Base-by-base conservation (phyloP, 1,140 invertebrate genomes). In the Oncopodura yosiiana region DNA sequence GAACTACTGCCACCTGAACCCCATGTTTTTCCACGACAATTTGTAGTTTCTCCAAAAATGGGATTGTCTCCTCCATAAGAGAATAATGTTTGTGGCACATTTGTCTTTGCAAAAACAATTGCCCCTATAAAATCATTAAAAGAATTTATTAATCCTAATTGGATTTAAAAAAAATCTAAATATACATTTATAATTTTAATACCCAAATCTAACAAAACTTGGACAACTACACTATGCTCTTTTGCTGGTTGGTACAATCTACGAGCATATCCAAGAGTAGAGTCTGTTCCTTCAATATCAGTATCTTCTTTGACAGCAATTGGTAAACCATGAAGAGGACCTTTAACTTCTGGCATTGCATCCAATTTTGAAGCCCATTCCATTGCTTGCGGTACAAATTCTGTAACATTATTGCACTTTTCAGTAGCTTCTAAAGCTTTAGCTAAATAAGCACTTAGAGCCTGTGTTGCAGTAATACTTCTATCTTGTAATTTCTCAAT, bases 41-140 rank as follows among this genome's bases (percentile, higher is more conserved):
- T 56, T 18, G 16, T 42, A 8, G 54, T 49, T 11, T 24, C 2
- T 6, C 48, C 54, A 43, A 56, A 56, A 2, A 56, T 26, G 14
- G 54, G 54, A 43, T 56, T 56, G 12, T 49, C 54, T 5, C 46
- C 27, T 6, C 36, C 48, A 9, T 24, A 23, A 14, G 53, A 55
- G 12, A 46, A 16, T 3, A 55, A 32, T 3, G 53, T 46, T 21
- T 52, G 72, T 9, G 72, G 70, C 3, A 71, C 61, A 49, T 73
- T 74, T 16, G 71, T 73, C 41, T 68, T 61, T 19, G 63, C 64
- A 56, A 74, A 71, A 3, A 71, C 70, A 12, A 73, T 55, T 3
- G 68, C 71, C 4, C 71, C n/a, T n/a, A n/a, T n/a, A n/a, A n/a
- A n/a, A n/a, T n/a, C n/a, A n/a, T n/a, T n/a, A n/a, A n/a, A 68